Evolutionary conservation across 2,113 vertebrate genomes (phyloP).

Genomic region (Smithornis capensis): DNA sequence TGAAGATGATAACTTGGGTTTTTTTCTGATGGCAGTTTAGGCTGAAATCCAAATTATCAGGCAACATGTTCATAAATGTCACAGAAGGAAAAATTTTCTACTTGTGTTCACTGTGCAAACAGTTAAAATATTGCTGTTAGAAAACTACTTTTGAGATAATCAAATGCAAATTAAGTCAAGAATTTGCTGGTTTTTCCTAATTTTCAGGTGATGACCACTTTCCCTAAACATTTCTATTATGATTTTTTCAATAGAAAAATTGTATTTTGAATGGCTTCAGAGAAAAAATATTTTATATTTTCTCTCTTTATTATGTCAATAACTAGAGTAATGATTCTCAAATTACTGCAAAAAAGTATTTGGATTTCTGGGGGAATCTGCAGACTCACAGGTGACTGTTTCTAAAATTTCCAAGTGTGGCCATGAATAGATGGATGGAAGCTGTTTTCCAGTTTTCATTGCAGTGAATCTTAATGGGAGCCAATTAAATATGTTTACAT

Average conservation of each 20-base stretch:
- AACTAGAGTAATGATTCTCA: background rate
- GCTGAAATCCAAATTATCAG: background rate
- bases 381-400: background rate
- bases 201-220: background rate
- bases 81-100: background rate
- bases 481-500: conserved; percentile 6
- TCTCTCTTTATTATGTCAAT: background rate
- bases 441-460: background rate
- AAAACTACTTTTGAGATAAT: background rate
- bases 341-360: background rate
- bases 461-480: background rate
- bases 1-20: background rate
- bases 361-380: background rate
- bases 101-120: background rate
- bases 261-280: background rate
- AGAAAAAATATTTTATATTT: background rate
- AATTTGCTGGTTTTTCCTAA: background rate
- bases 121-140: background rate
- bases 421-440: background rate
- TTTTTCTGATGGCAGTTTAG: background rate
- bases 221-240: background rate
- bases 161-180: background rate
- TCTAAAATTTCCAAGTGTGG: background rate
- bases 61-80: background rate
- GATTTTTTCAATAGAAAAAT: background rate